Conservation (phyloP, 2,113 vertebrate genomes). For the Parotia lawesii region DNA sequence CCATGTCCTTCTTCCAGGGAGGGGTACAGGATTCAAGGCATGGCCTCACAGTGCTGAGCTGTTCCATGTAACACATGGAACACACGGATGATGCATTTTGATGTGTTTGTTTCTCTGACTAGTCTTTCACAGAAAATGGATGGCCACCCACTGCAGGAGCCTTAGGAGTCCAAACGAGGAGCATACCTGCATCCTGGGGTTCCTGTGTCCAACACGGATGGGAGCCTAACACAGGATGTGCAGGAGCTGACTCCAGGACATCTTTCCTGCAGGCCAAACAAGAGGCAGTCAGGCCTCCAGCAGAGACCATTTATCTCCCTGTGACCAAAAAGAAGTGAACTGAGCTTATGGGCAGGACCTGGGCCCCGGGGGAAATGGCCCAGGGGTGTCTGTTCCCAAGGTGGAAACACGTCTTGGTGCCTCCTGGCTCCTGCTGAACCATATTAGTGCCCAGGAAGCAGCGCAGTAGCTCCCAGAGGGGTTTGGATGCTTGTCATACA, state of each 20-base stretch:
- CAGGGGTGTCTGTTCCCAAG: not conserved
- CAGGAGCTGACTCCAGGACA: not conserved
- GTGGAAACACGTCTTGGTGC: not conserved
- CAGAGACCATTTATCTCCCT: not conserved
- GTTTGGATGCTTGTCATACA: not conserved
- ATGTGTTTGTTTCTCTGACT: not conserved
- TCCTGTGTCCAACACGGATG: not conserved
- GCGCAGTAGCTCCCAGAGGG: not conserved
- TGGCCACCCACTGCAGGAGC: not conserved
- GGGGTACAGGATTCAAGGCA: accelerated
- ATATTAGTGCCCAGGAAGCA: not conserved
- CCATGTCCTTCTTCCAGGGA: not conserved
- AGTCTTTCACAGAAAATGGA: not conserved
- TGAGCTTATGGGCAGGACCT: not conserved
- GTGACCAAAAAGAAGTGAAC: not conserved
- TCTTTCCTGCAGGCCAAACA: not conserved
- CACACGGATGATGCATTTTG: not conserved
- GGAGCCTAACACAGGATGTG: not conserved
- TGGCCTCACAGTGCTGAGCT: not conserved
- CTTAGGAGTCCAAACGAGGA: accelerated
- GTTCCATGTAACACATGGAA: not conserved
- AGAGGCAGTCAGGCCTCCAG: not conserved
- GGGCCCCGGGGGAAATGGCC: not conserved
- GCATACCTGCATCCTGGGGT: not conserved
- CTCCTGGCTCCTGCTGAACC: not conserved